Base-by-base conservation (phyloP, 2,797 vertebrate genomes). In the Malurus leucopterus region DNA sequence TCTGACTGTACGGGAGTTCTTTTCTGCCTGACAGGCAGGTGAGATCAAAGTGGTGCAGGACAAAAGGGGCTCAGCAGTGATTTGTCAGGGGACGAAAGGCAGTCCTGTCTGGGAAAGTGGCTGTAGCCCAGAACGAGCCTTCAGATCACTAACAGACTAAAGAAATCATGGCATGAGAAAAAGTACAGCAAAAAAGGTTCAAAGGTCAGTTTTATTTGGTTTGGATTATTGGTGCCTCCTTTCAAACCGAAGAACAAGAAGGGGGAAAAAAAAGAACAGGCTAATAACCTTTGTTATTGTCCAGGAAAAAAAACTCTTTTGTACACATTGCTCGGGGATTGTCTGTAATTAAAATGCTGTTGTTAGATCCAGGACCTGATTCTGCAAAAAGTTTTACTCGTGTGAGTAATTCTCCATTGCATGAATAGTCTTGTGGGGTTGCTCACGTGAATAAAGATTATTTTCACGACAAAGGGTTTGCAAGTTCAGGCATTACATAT, bases 61-160 rank as follows among this genome's bases (percentile, higher is more conserved):
- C 98, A 98, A 99, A 99, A 97, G 98, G 97, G 97, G 96, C 98
- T 98, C 98, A 98, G 98, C 97, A 96, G 97, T 96, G 98, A 98
- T 98, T 98, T 98, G 98, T 98, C 98, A 98, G 96, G 97, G 98
- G 98, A 98, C 96, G 97, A 98, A 98, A 98, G 98, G 98, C 98
- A 98, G 97, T 96, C 94, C 94, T 96, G 96, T 97, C 97, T 97
- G 96, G 96, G 97, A 97, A 97, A 97, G 94, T 94, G 96, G 96
- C 95, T 92, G 93, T 89, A 96, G 96, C 97, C 97, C 94, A 96
- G 97, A 97, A 97, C 95, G 91, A 96, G 97, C 97, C 98, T 98
- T 98, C 97, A 97, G 98, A 98, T 98, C 97, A 98, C 90, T 95
- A 96, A 92, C 95, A 97, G 96, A 95, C 98, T 97, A 98, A 98